A percentile compares a stretch with the other conserved stretches of the same genome.
These are phyloP conservation scores for Diaperis boleti DNA, from an alignment of 2,888 invertebrate genomes.

Conservation along the genomic window DNA sequence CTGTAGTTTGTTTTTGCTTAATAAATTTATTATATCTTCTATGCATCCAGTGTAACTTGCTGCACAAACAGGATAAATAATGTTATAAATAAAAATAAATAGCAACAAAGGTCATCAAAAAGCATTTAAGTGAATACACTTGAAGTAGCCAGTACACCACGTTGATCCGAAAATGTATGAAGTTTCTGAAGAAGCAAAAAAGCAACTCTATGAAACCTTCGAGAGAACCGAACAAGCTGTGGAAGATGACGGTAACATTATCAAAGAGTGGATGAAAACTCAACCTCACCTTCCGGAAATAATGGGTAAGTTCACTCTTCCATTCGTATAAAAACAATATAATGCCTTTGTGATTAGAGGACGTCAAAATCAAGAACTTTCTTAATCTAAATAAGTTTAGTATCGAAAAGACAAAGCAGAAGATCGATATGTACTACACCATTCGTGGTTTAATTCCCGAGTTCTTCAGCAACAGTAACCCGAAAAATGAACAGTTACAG, in stretches of 20 bases:
- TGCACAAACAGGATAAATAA: background rate
- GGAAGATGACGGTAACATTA: slow-evolving; percentile 46
- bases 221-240: slow-evolving; percentile 9
- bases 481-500: slow-evolving; percentile 26
- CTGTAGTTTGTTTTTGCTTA: no score
- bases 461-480: slow-evolving; percentile 46
- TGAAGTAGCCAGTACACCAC: background rate
- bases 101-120: background rate
- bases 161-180: background rate
- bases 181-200: slow-evolving; percentile 20
- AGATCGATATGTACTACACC: slow-evolving; percentile 52
- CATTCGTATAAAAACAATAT: background rate
- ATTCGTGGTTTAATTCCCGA: slow-evolving; percentile 48
- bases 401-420: slow-evolving; percentile 47
- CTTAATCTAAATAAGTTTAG: slow-evolving; percentile 42
- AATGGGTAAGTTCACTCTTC: background rate
- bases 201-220: background rate
- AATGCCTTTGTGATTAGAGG: slow-evolving; percentile 35
- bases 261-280: slow-evolving; percentile 53
- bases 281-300: slow-evolving; percentile 57
- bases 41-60: background rate
- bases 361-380: slow-evolving; percentile 39
- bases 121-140: slow-evolving; percentile 3
- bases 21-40: no score
- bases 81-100: no score